These are phyloP conservation scores for Terebella lapidaria DNA, from an alignment of 2,888 invertebrate genomes.

Conservation along the genomic window DNA sequence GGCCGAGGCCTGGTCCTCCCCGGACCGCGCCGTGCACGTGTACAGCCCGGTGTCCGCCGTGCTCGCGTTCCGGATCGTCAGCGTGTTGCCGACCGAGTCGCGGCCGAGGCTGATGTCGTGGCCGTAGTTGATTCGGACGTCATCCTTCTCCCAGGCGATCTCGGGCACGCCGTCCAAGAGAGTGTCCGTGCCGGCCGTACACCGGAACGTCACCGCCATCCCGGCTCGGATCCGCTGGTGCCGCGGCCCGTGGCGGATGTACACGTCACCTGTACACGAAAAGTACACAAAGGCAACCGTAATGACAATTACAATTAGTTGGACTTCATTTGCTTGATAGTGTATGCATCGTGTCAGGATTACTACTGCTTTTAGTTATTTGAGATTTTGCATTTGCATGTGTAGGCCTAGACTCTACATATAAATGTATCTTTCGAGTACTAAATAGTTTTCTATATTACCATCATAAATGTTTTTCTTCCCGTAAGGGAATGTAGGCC, in stretches of 20 bases:
- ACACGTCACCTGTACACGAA: conserved; percentile 17
- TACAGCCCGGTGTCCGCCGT: conserved; percentile 41
- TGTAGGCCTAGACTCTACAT: no score
- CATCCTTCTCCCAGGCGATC: conserved; percentile 17
- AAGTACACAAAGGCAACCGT: no score
- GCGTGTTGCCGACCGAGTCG: conserved; percentile 13
- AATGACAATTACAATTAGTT: no score
- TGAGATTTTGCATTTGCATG: no score
- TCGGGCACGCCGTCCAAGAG: conserved; percentile 6
- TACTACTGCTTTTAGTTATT: no score
- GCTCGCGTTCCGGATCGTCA: conserved; percentile 35
- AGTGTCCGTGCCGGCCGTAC: conserved; percentile 11
- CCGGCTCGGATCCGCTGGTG: conserved; percentile 21
- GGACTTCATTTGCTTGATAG: no score
- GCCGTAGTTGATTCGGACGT: conserved; percentile 7
- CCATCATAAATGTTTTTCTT: no score
- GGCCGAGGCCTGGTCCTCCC: conserved; percentile 11
- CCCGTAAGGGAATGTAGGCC: no score
- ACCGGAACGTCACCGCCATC: conserved; percentile 11
- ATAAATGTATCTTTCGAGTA: no score
- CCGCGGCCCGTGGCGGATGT: conserved; percentile 15
- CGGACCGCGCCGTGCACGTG: conserved; percentile 25
- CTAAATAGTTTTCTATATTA: no score
- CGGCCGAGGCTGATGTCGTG: conserved; percentile 7
- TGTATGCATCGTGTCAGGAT: no score